Percentiles rank a stretch among this genome's conserved stretches.
These are phyloP conservation scores for Galeopterus variegatus DNA, from an alignment of 2,113 vertebrate species.

Conservation along the genomic window DNA sequence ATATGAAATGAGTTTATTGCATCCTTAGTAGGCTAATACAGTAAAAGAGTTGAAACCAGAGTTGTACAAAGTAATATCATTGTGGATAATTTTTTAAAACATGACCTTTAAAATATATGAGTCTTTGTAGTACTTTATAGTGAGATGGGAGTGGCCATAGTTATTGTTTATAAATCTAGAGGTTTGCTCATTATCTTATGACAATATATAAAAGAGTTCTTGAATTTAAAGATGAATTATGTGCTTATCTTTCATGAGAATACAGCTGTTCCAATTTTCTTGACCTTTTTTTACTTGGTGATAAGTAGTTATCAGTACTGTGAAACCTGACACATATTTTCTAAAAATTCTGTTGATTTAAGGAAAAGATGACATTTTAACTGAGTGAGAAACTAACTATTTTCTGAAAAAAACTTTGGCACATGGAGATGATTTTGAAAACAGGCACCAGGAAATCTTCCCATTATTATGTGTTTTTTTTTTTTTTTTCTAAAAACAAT, in stretches of 20 bases:
- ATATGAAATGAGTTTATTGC: background rate
- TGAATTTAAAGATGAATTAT: background rate
- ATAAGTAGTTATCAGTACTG: conserved; percentile 12
- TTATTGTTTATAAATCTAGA: background rate
- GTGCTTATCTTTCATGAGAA: background rate
- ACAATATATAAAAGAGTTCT: background rate
- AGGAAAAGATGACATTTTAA: conserved; percentile 35
- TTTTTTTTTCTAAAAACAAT: background rate
- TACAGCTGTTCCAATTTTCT: background rate
- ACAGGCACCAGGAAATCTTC: background rate
- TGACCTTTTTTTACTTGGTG: background rate
- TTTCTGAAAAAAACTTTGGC: conserved; percentile 54
- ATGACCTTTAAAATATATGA: conserved; percentile 26
- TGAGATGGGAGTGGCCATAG: background rate
- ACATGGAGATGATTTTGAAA: conserved; percentile 33
- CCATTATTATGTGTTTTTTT: background rate
- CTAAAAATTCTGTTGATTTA: conserved; percentile 40
- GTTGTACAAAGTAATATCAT: background rate
- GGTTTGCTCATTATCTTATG: background rate
- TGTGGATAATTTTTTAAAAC: conserved; percentile 1
- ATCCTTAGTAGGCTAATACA: background rate
- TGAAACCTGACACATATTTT: background rate
- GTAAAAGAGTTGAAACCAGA: background rate
- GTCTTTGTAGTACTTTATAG: conserved; percentile 9
- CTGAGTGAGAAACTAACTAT: background rate